Evolutionary conservation across 2,888 invertebrate genomes (phyloP).

Genomic region (Melinaea menophilus): DNA sequence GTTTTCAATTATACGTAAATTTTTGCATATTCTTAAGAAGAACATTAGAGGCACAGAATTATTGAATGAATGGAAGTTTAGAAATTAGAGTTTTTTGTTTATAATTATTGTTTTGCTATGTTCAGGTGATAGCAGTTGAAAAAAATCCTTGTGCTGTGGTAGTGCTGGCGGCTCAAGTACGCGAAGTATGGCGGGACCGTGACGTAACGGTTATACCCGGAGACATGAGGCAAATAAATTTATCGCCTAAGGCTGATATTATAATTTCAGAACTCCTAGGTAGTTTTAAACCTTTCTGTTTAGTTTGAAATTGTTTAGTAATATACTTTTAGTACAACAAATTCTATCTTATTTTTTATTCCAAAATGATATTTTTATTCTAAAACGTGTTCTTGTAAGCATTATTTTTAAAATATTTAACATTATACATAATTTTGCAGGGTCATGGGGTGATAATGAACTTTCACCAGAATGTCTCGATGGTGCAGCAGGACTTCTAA

Average conservation of each 20-base stretch:
- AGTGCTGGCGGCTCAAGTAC: conserved; percentile 85
- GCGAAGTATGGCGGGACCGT: conserved; percentile 86
- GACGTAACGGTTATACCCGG: conserved; percentile 86
- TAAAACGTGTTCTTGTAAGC: neutral
- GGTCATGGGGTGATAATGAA: conserved; percentile 99
- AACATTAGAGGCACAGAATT: neutral
- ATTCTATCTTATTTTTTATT: conserved; percentile 3
- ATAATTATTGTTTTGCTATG: conserved; percentile 1
- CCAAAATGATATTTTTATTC: too few species aligned
- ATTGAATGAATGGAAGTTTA: neutral
- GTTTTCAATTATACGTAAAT: too few species aligned
- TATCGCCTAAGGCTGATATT: conserved; percentile 94
- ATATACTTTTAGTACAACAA: conserved; percentile 95
- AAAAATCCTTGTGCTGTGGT: conserved; percentile 98
- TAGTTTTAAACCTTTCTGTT: conserved; percentile 34
- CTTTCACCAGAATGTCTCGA: conserved; percentile 98
- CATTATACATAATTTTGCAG: conserved; percentile 42
- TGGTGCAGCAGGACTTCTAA: conserved; percentile 92
- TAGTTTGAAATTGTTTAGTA: conserved; percentile 45
- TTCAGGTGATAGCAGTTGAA: conserved; percentile 92
- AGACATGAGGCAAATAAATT: conserved; percentile 91
- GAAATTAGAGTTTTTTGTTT: neutral
- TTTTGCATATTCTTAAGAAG: too few species aligned
- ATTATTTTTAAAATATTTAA: too few species aligned
- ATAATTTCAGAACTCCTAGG: conserved; percentile 97